These are phyloP conservation scores for Ceryle rudis DNA, from an alignment of 2,797 vertebrate species.

Conservation along the genomic window DNA sequence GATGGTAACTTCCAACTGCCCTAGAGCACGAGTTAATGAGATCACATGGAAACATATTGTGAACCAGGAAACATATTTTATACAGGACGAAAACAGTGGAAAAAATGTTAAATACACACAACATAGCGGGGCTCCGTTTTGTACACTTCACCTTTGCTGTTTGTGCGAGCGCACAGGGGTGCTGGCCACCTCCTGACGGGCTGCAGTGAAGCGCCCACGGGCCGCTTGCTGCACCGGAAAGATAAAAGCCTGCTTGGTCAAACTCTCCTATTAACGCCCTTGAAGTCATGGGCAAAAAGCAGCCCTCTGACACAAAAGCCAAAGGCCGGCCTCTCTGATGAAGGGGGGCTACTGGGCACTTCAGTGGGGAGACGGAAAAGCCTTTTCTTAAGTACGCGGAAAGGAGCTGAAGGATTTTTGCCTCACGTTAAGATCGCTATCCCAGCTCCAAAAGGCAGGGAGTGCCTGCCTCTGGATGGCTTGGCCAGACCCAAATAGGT, in stretches of 20 bases:
- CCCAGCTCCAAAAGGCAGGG: not conserved
- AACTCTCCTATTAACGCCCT: not conserved
- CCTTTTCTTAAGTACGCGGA: not conserved
- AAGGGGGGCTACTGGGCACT: accelerated
- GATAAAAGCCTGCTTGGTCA: slow-evolving; percentile 25
- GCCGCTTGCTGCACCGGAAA: not conserved
- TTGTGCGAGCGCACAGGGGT: not conserved
- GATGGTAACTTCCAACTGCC: slow-evolving; percentile 63
- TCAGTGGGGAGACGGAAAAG: not conserved
- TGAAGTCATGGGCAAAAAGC: not conserved
- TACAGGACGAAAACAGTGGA: slow-evolving; percentile 71
- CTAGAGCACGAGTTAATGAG: slow-evolving; percentile 57
- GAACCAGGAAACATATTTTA: slow-evolving; percentile 80
- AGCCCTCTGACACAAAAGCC: not conserved
- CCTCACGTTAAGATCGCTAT: not conserved
- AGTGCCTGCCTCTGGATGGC: not conserved
- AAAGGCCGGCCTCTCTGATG: accelerated
- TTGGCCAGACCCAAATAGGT: not conserved
- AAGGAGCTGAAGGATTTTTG: not conserved
- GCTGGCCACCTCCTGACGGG: not conserved
- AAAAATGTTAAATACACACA: slow-evolving; percentile 51
- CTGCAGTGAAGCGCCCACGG: not conserved
- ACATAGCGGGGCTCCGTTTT: not conserved
- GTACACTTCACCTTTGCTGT: slow-evolving; percentile 8
- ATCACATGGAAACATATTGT: slow-evolving; percentile 73